phyloP scores from a whole-genome alignment of 1,140 invertebrate genomes.

The Bactericera cockerelli region DNA sequence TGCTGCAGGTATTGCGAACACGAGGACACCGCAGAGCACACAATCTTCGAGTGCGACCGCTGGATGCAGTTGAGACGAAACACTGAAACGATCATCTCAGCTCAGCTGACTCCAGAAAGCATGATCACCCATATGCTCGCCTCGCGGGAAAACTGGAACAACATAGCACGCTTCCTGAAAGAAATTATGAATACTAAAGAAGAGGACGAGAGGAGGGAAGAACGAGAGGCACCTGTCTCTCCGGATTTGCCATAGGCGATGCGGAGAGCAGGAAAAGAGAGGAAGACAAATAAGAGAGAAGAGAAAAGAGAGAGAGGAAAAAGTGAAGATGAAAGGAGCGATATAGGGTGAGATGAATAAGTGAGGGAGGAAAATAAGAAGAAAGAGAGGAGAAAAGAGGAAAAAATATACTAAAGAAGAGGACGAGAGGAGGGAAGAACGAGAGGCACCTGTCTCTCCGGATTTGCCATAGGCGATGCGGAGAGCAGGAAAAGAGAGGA shows the following conservation, averaged over 20 bases:
- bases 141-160: not conserved
- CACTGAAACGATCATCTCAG: not conserved
- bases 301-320: too few species aligned
- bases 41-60: conserved; percentile 20
- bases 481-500: too few species aligned
- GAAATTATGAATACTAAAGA: not conserved
- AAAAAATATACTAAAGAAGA: not conserved
- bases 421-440: not conserved
- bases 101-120: not conserved
- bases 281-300: too few species aligned
- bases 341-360: too few species aligned
- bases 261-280: too few species aligned
- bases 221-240: not conserved
- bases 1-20: conserved; percentile 19
- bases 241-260: too few species aligned
- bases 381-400: too few species aligned
- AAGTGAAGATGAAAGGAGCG: too few species aligned
- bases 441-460: too few species aligned
- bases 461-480: too few species aligned
- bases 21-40: conserved; percentile 22
- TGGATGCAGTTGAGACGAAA: not conserved
- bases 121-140: not conserved
- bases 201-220: not conserved
- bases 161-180: not conserved
- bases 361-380: too few species aligned